Evolutionary conservation across 2,888 invertebrate species (phyloP).

Genomic region (Drosophila demipolita): DNA sequence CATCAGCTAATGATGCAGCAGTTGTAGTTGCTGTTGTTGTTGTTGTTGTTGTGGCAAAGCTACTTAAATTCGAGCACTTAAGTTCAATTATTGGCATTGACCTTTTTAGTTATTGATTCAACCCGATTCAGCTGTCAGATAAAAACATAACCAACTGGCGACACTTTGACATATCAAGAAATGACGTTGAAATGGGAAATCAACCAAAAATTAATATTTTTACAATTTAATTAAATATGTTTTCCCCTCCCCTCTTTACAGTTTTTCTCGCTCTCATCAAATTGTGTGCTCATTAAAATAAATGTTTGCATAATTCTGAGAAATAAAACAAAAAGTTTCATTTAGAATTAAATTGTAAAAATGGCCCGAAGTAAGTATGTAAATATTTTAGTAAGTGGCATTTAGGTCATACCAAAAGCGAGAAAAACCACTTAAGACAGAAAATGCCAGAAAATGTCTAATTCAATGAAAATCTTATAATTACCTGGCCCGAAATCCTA

Average conservation of each 20-base stretch:
- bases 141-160: constrained; percentile 13
- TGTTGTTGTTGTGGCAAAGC: constrained; percentile 2
- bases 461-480: constrained; percentile 32
- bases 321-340: constrained; percentile 7
- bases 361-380: constrained; percentile 4
- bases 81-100: constrained; percentile 25
- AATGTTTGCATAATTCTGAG: neutral
- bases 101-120: constrained; percentile 30
- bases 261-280: neutral
- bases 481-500: constrained; percentile 45
- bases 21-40: constrained; percentile 7
- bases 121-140: constrained; percentile 15
- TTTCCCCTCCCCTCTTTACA: neutral
- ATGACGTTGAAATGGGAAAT: constrained; percentile 1
- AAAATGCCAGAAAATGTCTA: constrained; percentile 6
- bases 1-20: constrained; percentile 27
- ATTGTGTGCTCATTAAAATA: neutral
- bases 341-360: constrained; percentile 4
- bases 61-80: constrained; percentile 28
- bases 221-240: neutral
- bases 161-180: constrained; percentile 20
- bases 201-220: neutral
- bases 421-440: constrained; percentile 3
- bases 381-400: constrained; percentile 15
- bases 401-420: constrained; percentile 2